Base-by-base conservation (phyloP, 2,797 vertebrate species). In the Schizopygopsis pylzovi region DNA sequence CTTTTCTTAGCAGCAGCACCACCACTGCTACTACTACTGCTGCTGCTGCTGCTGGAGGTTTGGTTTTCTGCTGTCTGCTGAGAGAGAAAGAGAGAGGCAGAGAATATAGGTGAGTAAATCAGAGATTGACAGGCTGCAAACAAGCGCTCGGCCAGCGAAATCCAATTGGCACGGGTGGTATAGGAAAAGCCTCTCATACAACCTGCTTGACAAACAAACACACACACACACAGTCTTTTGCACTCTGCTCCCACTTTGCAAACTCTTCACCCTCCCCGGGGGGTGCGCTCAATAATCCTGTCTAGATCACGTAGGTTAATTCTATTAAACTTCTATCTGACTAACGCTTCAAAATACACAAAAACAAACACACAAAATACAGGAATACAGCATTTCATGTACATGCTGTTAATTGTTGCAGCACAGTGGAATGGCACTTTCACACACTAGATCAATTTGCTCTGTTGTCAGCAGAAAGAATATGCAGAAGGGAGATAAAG, bases 311-410 rank as follows among this genome's bases (percentile, higher is more conserved):
- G 92, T 59, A 84, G 49, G 86, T 87, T 95, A 95, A 96, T 95
- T 95, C 71, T 91, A 85, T 93, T 94, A 94, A 94, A 94, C 93
- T 90, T 88, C 92, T 90, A 92, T 92, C 91, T 93, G 92, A 93
- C 91, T 59, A 25, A 86, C 39, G 81, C 86, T 88, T 89, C 85
- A 85, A 89, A 73, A 73, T 45, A 86, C 28, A 84, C 33, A 79
- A 73, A 22, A 56, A 78, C 43, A 43, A 72, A 45, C 54, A 65
- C 43, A 67, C 33, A 67, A 63, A 39, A 47, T 15, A 8, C 70
- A 85, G n/a, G 6, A 75, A 83, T 54, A 49, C 49, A 67, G 28
- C 70, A 68, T 65, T 56, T 83, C 68, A 43, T 47, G 11, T 25
- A 41, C 18, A 67, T 54, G 70, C 25, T 39, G 77, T 63, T 80